A percentile compares a stretch with the other conserved stretches of the same genome.
Evolutionary conservation across 2,888 invertebrate genomes (phyloP).

Genomic region (Acrobasis suavella): DNA sequence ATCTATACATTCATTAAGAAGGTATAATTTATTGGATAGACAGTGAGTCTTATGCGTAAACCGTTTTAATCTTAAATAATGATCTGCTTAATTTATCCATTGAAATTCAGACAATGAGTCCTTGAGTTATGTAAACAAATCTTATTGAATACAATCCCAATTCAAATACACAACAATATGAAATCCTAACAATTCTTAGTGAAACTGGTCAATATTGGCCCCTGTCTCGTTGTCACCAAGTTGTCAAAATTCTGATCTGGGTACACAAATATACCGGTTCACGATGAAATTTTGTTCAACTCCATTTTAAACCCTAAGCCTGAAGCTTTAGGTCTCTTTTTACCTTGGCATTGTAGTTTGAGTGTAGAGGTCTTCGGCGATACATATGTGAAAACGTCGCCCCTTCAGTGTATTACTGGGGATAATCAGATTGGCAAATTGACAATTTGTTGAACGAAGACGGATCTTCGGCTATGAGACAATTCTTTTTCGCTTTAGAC

Average conservation of each 20-base stretch:
- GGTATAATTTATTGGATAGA: no score
- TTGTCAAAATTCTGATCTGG: conserved; percentile 22
- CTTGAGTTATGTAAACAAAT: not conserved
- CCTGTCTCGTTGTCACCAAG: conserved; percentile 15
- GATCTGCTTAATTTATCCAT: not conserved
- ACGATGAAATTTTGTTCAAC: not conserved
- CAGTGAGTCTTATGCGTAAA: no score
- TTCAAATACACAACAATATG: not conserved
- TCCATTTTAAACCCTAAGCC: not conserved
- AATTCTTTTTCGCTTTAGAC: conserved; percentile 15
- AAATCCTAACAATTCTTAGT: conserved; percentile 12
- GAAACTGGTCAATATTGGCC: conserved; percentile 18
- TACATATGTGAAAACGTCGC: conserved; percentile 19
- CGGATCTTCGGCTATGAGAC: conserved; percentile 20
- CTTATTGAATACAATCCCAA: conserved; percentile 6
- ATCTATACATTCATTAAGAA: no score
- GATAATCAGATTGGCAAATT: conserved; percentile 25
- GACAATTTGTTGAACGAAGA: conserved; percentile 25
- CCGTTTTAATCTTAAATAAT: not conserved
- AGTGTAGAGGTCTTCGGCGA: not conserved
- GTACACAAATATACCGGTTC: conserved; percentile 7
- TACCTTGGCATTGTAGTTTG: conserved; percentile 1
- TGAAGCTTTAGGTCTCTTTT: not conserved
- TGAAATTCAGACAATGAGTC: not conserved
- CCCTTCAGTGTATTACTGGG: conserved; percentile 22